phyloP scores from a whole-genome alignment of 2,113 vertebrate species.

The Seriola quinqueradiata region DNA sequence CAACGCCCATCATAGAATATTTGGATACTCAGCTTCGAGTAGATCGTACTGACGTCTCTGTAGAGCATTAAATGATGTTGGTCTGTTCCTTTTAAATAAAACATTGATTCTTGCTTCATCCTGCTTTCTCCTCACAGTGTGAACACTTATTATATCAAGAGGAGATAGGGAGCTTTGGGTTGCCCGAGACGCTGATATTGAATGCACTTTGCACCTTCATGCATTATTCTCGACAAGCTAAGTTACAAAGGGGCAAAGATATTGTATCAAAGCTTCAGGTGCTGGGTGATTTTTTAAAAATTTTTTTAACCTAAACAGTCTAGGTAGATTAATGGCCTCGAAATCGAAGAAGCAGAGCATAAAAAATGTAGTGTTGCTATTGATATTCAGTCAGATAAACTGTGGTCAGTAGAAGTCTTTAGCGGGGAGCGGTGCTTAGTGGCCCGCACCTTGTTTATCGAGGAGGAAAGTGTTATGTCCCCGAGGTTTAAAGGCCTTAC shows the following conservation, averaged over 20 bases:
- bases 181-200: conserved; percentile 35
- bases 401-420: conserved; percentile 54
- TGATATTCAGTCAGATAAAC: conserved; percentile 66
- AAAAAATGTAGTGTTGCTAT: conserved; percentile 51
- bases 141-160: conserved; percentile 50
- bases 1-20: background rate
- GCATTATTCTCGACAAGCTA: conserved; percentile 57
- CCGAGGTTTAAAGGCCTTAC: conserved; percentile 20
- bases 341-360: conserved; percentile 41
- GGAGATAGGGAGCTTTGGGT: conserved; percentile 27
- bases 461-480: conserved; percentile 59
- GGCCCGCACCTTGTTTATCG: conserved; percentile 65
- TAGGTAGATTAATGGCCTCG: conserved; percentile 42
- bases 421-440: conserved; percentile 25
- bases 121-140: conserved; percentile 7
- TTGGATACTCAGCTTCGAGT: background rate
- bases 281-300: background rate
- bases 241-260: conserved; percentile 26
- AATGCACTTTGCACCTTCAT: conserved; percentile 58
- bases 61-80: conserved; percentile 28
- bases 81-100: conserved; percentile 50
- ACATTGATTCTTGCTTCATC: conserved; percentile 24
- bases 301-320: background rate
- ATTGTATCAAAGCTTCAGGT: conserved; percentile 38
- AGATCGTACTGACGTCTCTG: background rate